phyloP scores from a whole-genome alignment of 2,888 invertebrate genomes.

The Microctonus brassicae region DNA sequence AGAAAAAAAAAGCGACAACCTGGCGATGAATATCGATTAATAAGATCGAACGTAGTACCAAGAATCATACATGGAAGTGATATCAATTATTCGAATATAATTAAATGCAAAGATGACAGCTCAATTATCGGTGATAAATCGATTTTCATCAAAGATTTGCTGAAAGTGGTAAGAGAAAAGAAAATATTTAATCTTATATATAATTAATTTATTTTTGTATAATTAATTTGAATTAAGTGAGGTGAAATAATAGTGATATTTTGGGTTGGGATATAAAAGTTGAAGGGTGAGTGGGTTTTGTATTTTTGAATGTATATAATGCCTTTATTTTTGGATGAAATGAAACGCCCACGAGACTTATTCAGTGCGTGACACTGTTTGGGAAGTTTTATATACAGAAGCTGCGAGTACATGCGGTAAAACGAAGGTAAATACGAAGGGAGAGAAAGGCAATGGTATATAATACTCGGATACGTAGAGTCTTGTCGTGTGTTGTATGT shows the following conservation, averaged over 20 bases:
- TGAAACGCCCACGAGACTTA: slow-evolving; percentile 51
- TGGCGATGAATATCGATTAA: slow-evolving; percentile 62
- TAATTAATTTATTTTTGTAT: no score
- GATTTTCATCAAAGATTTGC: slow-evolving; percentile 51
- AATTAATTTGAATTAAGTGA: no score
- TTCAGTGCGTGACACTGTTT: slow-evolving; percentile 34
- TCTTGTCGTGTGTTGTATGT: slow-evolving; percentile 34
- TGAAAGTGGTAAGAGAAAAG: slow-evolving; percentile 56
- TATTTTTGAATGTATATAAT: neutral
- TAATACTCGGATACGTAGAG: neutral
- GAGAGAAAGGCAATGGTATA: slow-evolving; percentile 25
- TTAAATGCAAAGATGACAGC: slow-evolving; percentile 48
- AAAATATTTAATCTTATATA: neutral
- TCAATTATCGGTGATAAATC: slow-evolving; percentile 33
- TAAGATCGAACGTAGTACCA: slow-evolving; percentile 55
- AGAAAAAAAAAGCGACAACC: slow-evolving; percentile 54
- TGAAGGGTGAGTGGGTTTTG: no score
- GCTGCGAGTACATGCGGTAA: slow-evolving; percentile 32
- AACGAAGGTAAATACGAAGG: slow-evolving; percentile 40
- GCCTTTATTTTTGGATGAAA: slow-evolving; percentile 58
- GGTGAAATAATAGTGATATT: no score
- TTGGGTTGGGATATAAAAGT: neutral
- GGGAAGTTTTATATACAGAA: slow-evolving; percentile 42
- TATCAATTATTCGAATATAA: slow-evolving; percentile 38
- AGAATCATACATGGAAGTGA: slow-evolving; percentile 54